Percentiles rank a stretch among this genome's conserved stretches.
phyloP scores from a whole-genome alignment of 2,888 invertebrate genomes.

The Platypus cylindrus region DNA sequence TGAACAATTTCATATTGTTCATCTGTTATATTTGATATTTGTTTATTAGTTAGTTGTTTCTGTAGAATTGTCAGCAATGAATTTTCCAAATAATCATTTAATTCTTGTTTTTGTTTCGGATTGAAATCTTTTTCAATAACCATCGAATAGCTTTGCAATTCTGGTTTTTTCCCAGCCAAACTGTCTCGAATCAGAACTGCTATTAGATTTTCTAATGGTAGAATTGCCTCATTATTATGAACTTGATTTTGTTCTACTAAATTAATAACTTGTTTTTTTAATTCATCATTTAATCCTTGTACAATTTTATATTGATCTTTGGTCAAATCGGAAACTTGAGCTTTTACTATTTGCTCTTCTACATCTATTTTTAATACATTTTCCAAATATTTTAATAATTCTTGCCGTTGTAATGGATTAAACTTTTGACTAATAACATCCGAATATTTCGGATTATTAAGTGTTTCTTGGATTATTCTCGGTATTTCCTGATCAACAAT shows the following conservation, averaged over 20 bases:
- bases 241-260: neutral
- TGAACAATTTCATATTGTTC: too few species aligned
- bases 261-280: slow-evolving; percentile 1
- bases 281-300: neutral
- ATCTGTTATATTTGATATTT: too few species aligned
- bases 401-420: neutral
- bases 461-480: too few species aligned
- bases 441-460: too few species aligned
- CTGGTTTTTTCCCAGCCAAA: neutral
- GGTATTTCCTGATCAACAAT: too few species aligned
- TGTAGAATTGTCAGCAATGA: too few species aligned
- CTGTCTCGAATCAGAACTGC: neutral
- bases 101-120: neutral
- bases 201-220: neutral
- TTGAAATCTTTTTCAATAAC: neutral
- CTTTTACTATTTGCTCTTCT: too few species aligned
- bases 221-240: neutral
- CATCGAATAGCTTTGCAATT: neutral
- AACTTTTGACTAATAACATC: too few species aligned
- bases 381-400: slow-evolving; percentile 1
- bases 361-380: too few species aligned
- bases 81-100: neutral
- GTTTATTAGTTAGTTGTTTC: too few species aligned
- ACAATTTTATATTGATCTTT: neutral
- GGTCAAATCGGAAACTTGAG: neutral